A percentile compares a stretch with the other conserved stretches of the same genome.
These are phyloP conservation scores for Delichon dasypus DNA, from an alignment of 2,797 vertebrate genomes.

Conservation along the genomic window DNA sequence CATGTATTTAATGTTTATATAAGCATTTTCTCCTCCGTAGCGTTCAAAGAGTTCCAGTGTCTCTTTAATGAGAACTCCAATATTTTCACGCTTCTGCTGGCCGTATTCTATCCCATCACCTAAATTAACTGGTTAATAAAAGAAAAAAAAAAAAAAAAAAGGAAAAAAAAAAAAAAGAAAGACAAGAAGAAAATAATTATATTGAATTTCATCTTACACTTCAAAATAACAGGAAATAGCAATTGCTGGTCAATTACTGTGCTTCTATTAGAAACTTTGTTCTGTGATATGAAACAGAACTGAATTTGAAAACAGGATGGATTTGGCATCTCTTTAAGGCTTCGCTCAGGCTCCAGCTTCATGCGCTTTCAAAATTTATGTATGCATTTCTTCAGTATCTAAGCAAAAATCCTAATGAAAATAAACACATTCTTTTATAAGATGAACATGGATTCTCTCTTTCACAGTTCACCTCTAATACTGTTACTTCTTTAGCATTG, in stretches of 20 bases:
- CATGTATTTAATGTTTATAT: slow-evolving; percentile 84
- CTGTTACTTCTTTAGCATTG: background rate
- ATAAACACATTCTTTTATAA: background rate
- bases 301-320: background rate
- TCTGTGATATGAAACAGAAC: background rate
- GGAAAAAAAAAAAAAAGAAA: background rate
- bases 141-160: background rate
- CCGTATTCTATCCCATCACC: slow-evolving; percentile 90
- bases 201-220: background rate
- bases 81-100: slow-evolving; percentile 88
- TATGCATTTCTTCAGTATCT: background rate
- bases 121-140: slow-evolving; percentile 81
- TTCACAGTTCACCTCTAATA: background rate
- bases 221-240: background rate
- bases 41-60: slow-evolving; percentile 88
- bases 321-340: background rate
- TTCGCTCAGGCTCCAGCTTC: background rate
- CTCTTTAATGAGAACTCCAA: slow-evolving; percentile 91
- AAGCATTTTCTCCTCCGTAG: slow-evolving; percentile 83
- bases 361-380: background rate
- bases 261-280: background rate
- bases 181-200: background rate
- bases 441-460: background rate
- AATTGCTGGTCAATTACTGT: background rate
- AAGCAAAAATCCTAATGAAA: background rate